Evolutionary conservation across 2,113 vertebrate genomes (phyloP).

Genomic region (Pitta sordida): DNA sequence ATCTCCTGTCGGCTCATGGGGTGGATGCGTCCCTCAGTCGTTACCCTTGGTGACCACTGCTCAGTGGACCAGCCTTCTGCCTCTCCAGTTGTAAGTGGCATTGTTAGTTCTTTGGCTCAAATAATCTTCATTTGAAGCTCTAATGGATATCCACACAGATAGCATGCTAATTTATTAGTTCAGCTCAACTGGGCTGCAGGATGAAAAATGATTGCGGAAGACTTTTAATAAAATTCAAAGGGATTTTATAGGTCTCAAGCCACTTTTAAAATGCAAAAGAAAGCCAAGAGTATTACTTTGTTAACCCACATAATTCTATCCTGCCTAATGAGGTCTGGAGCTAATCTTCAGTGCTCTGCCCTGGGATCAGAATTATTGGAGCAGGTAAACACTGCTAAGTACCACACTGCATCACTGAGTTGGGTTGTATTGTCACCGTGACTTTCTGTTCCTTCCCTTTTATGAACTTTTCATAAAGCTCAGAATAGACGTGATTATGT

Average conservation of each 20-base stretch:
- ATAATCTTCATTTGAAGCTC: conserved; percentile 42
- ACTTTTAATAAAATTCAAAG: conserved; percentile 72
- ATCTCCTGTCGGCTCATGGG: not conserved
- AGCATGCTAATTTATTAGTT: conserved; percentile 71
- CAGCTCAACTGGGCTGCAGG: conserved; percentile 58
- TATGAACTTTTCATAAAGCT: not conserved
- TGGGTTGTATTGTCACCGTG: not conserved
- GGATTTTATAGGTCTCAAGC: conserved; percentile 72
- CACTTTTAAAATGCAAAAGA: conserved; percentile 69
- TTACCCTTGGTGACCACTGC: not conserved
- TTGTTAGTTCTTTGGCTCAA: conserved; percentile 25
- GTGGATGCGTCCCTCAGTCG: not conserved
- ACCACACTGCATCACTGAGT: not conserved
- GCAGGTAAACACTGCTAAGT: conserved; percentile 62
- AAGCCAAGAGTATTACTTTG: conserved; percentile 65
- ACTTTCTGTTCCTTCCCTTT: not conserved
- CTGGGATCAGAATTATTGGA: conserved; percentile 62
- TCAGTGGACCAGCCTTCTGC: not conserved
- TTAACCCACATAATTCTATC: conserved; percentile 69
- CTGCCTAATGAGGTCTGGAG: conserved; percentile 66
- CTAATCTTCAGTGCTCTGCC: conserved; percentile 41
- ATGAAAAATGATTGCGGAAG: conserved; percentile 64
- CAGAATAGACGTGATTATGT: not conserved
- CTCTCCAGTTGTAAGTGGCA: not conserved
- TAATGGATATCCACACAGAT: conserved; percentile 65